Evolutionary conservation across 2,113 vertebrate species (phyloP), one percentile per base, ranked within the genome.

Genomic region (Prunella himalayana): DNA sequence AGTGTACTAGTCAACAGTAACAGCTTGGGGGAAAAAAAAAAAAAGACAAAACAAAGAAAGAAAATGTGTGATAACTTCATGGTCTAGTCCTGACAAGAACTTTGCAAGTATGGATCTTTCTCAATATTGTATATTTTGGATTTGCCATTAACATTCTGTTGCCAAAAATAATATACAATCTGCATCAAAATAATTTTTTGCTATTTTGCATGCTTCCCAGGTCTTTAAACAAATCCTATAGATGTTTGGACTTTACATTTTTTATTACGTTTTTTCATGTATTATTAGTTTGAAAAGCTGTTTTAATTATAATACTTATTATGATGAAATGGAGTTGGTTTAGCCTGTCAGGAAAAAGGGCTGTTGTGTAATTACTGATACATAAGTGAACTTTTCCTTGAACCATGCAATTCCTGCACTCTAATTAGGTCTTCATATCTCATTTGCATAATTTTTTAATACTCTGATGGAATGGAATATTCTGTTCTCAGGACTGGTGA

Each of bases 301-400:
- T 78, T 96, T 92, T 84, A 90, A 96, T 96, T 94, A 93, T 75
- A 80, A 73, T 60, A 83, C 37, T 90, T 92, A 94, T 60, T 88
- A 90, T 90, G 60, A 60, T 86, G 49, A 96, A 97, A 95, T 90
- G 16, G 72, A 84, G 51, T 94, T 94, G 79, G 3, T 94, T 95
- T 92, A 96, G 65, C 44, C 68, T 86, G 51, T 84, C 88, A 93
- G 49, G 49, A 79, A 93, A 91, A 86, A 88, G 3, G 14, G 28
- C 37, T 92, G 56, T 82, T 92, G 44, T 93, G 76, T 86, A 96
- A 93, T 95, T 96, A 92, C 60, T 15, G 11, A 71, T 82, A 86
- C n/a, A 64, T 68, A 90, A 93, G 72, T 86, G 85, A 90, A 93
- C 88, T 92, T 92, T 93, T 64, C 49, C 69, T 75, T 90, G 85